Evolutionary conservation across 1,140 invertebrate genomes (phyloP).

Genomic region (Tetraneura akinire): DNA sequence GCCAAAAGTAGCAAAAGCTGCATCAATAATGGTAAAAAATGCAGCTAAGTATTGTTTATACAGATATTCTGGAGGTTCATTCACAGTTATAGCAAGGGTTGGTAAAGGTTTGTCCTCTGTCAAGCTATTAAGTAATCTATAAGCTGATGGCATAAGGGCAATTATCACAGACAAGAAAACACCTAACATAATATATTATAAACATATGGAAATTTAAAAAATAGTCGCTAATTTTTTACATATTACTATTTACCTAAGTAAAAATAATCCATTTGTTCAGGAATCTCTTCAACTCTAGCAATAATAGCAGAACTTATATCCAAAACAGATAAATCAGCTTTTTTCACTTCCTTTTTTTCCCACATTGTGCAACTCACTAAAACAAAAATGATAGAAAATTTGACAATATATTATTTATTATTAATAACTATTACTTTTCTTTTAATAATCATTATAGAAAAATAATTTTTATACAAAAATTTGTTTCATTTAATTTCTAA

Average conservation of each 20-base stretch:
- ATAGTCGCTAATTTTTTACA: not conserved
- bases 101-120: slow-evolving; percentile 38
- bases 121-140: slow-evolving; percentile 53
- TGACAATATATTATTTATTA: too few species aligned
- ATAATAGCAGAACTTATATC: slow-evolving; percentile 95
- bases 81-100: slow-evolving; percentile 30
- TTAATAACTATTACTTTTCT: too few species aligned
- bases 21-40: slow-evolving; percentile 50
- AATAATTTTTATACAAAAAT: too few species aligned
- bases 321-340: slow-evolving; percentile 87
- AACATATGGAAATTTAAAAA: slow-evolving; percentile 1
- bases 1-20: slow-evolving; percentile 54
- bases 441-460: too few species aligned
- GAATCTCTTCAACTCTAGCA: slow-evolving; percentile 79
- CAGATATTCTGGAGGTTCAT: slow-evolving; percentile 4
- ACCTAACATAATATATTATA: slow-evolving; percentile 55
- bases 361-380: slow-evolving; percentile 92
- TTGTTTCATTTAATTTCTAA: too few species aligned
- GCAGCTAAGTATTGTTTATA: slow-evolving; percentile 2
- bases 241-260: slow-evolving; percentile 63
- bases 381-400: too few species aligned
- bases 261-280: slow-evolving; percentile 81
- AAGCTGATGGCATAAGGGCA: slow-evolving; percentile 56
- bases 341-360: slow-evolving; percentile 85
- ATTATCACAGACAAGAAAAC: slow-evolving; percentile 57